Conservation (phyloP, 2,888 invertebrate genomes). For the Cephalotes varians region DNA sequence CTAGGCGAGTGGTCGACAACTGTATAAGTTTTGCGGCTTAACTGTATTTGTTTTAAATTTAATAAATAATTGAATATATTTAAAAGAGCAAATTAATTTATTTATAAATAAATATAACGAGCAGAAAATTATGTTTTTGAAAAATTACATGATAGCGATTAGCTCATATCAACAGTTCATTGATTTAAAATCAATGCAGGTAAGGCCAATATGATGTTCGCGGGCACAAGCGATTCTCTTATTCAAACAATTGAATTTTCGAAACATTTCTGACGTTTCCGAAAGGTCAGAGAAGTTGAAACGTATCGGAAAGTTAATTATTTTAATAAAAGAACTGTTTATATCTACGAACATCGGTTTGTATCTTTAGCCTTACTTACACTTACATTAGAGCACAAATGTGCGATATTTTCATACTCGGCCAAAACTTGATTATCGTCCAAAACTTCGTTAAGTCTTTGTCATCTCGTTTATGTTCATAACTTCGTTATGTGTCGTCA, state of each 20-base stretch:
- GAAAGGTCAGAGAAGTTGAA: neutral
- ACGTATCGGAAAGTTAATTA: neutral
- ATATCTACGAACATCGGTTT: neutral
- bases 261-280: neutral
- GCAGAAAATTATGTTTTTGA: neutral
- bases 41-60: too few relatives aligned
- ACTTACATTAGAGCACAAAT: neutral
- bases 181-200: neutral
- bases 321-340: slow-evolving; percentile 13
- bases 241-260: neutral
- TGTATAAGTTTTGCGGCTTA: neutral
- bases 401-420: neutral
- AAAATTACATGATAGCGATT: neutral
- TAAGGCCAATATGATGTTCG: neutral
- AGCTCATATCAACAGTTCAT: neutral
- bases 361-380: neutral
- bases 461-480: neutral
- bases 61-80: slow-evolving; percentile 10
- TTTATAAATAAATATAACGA: neutral
- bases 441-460: neutral
- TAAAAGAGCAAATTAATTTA: neutral
- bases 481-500: neutral
- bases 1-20: slow-evolving; percentile 24
- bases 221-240: neutral
- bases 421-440: neutral